Percentiles rank a stretch among this genome's conserved stretches.
phyloP scores from a whole-genome alignment of 1,140 invertebrate genomes.

The Lucilia sericata region DNA sequence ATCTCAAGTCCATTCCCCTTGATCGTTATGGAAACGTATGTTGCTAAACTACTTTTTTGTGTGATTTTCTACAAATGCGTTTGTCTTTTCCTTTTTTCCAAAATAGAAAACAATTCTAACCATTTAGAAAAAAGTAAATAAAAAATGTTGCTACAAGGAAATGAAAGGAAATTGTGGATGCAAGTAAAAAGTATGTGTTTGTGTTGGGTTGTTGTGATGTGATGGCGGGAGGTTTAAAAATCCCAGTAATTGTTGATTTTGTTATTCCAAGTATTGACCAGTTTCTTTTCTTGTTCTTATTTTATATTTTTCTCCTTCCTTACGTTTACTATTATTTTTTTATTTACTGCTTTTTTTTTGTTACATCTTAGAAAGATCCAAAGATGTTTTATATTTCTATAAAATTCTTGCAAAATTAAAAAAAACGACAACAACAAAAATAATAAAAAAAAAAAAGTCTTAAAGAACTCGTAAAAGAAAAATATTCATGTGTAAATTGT shows the following conservation, averaged over 20 bases:
- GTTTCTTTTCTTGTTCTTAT: not conserved
- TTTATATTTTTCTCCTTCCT: not conserved
- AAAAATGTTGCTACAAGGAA: slow-evolving; percentile 20
- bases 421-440: not conserved
- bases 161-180: slow-evolving; percentile 42
- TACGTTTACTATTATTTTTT: slow-evolving; percentile 5
- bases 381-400: slow-evolving; percentile 23
- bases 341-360: not conserved
- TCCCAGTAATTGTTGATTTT: slow-evolving; percentile 2
- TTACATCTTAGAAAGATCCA: not conserved
- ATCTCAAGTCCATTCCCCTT: slow-evolving; percentile 26
- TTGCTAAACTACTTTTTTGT: slow-evolving; percentile 26
- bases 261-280: not conserved
- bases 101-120: slow-evolving; percentile 28
- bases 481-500: not conserved
- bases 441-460: not conserved
- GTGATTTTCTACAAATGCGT: slow-evolving; percentile 10
- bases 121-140: slow-evolving; percentile 31
- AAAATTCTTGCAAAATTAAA: slow-evolving; percentile 34
- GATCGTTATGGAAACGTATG: slow-evolving; percentile 26
- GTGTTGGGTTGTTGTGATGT: not conserved
- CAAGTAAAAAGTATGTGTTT: not conserved
- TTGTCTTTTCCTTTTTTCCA: slow-evolving; percentile 17
- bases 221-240: slow-evolving; percentile 33
- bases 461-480: slow-evolving; percentile 26